Percentiles rank a stretch among this genome's conserved stretches.
These are phyloP conservation scores for Kryphioiulus occultus DNA, from an alignment of 2,888 invertebrate genomes.

Conservation along the genomic window DNA sequence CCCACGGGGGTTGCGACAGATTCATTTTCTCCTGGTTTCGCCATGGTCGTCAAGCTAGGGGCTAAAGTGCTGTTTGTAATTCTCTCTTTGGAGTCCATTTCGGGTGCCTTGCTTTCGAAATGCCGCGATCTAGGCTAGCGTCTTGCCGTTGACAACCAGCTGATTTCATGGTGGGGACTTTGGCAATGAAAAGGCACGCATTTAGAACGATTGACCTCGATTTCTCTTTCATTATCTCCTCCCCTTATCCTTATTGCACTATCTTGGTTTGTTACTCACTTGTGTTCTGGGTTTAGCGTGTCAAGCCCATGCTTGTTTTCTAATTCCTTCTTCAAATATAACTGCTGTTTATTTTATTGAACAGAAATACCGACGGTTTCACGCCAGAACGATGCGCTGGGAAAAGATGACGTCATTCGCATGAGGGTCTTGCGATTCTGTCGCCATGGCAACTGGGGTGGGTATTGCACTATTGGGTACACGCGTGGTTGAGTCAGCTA, in stretches of 20 bases:
- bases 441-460: not conserved
- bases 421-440: not conserved
- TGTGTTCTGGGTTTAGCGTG: not conserved
- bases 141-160: slow-evolving; percentile 12
- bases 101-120: not conserved
- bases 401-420: not conserved
- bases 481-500: too few relatives aligned
- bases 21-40: not conserved
- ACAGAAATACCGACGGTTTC: not conserved
- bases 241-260: not conserved
- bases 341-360: not conserved
- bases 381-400: not conserved
- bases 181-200: not conserved
- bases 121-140: not conserved
- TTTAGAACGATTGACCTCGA: not conserved
- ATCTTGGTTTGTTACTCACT: not conserved
- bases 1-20: not conserved
- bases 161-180: slow-evolving; percentile 30
- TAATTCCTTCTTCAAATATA: not conserved
- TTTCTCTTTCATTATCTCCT: not conserved
- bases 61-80: not conserved
- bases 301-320: not conserved
- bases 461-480: too few relatives aligned
- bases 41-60: slow-evolving; percentile 14
- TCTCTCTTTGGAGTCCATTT: slow-evolving; percentile 25